Evolutionary conservation across 2,797 vertebrate species (phyloP), one percentile per base, ranked within the genome.

Genomic region (Synanceia verrucosa): DNA sequence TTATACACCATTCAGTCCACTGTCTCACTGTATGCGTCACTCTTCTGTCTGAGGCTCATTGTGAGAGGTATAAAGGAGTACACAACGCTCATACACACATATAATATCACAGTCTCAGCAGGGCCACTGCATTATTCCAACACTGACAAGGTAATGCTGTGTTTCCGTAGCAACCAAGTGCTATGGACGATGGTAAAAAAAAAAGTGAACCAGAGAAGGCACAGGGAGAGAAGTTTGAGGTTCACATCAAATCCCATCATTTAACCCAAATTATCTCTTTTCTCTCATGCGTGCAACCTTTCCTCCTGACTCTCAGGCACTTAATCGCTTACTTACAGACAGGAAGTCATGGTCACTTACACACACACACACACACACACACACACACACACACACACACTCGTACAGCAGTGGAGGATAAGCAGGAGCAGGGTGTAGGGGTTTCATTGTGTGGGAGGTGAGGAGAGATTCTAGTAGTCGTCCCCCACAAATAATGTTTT

Each of bases 111-210:
- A 24, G 56, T 69, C 75, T 33, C 58, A 11, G 78, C 55, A 41
- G 55, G 50, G 12, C 50, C 34, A 23, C 52, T 48, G 62, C 59
- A 69, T 78, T 69, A 80, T 57, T 74, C 73, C 68, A 80, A 73
- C 67, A 33, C 2, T 68, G 77, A 80, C 77, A 75, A 55, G 76
- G 75, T 83, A 65, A 68, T 51, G 65, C 61, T 69, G 71, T 23
- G 86, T 91, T 87, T 62, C 88, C 63, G 19, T 81, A 68, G 88
- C 85, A 90, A 86, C 86, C 46, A 21, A 71, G 70, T 31, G 57
- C 69, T 34, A 51, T 36, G 48, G 75, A 61, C 33, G 31, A 59
- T 34, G 43, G 74, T 44, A 6, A 48, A 52, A 23, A 65, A 9
- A 63, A 37, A 47, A 41, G 47, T n/a, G 26, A 21, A 39, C 16